These are phyloP conservation scores for Notothenia rossii DNA, from an alignment of 2,113 vertebrate species.

Conservation along the genomic window DNA sequence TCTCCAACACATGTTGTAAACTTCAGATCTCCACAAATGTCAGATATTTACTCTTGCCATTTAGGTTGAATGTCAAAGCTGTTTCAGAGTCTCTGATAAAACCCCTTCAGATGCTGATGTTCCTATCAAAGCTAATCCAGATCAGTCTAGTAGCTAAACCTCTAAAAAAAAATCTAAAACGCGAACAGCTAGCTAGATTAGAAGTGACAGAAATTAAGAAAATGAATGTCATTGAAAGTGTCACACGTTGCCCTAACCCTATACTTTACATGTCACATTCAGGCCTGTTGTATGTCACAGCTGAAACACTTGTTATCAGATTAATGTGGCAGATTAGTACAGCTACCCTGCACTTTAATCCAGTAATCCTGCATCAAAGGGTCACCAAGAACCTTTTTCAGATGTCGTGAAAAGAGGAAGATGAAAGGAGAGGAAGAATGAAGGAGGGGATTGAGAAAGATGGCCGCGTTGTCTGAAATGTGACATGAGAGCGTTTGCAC, in stretches of 20 bases:
- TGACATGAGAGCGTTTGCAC: constrained; percentile 27
- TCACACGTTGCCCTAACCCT: constrained; percentile 51
- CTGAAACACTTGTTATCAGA: constrained; percentile 77
- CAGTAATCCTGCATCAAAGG: constrained; percentile 82
- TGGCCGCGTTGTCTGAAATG: constrained; percentile 37
- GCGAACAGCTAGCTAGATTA: constrained; percentile 39
- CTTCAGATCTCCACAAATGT: constrained; percentile 33
- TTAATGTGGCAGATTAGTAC: constrained; percentile 75
- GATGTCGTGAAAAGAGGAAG: constrained; percentile 49
- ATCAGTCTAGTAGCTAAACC: constrained; percentile 15
- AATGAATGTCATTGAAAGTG: constrained; percentile 47
- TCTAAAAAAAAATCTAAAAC: constrained; percentile 2
- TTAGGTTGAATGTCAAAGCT: constrained; percentile 32
- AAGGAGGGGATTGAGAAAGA: constrained; percentile 44
- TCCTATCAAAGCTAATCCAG: constrained; percentile 36
- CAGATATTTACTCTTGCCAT: constrained; percentile 28
- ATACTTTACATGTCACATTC: constrained; percentile 51
- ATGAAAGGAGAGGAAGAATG: constrained; percentile 59
- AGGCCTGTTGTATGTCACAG: constrained; percentile 58
- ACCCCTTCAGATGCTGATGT: constrained; percentile 23
- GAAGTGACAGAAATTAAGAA: constrained; percentile 57
- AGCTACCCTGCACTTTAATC: constrained; percentile 75
- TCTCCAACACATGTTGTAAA: constrained; percentile 21
- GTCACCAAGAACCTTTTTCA: constrained; percentile 68
- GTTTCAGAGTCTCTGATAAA: constrained; percentile 33